Base-by-base conservation (phyloP, 2,797 vertebrate genomes). In the Pseudochirops cupreus region DNA sequence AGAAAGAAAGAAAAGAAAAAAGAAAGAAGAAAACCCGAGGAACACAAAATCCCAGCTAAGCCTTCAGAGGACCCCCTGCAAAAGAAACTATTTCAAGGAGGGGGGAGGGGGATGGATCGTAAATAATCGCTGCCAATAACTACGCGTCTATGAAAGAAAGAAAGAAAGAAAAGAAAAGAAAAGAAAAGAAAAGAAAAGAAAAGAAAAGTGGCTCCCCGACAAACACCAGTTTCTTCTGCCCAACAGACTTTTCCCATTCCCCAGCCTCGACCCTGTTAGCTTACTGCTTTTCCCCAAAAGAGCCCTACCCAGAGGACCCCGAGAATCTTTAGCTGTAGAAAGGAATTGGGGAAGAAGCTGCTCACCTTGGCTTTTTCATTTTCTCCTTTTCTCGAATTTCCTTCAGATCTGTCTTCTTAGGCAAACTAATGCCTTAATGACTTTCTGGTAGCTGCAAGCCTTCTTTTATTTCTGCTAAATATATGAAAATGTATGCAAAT, bases 401-500 rank as follows among this genome's bases (percentile, higher is more conserved):
- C 98, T 98, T 98, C 98, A 97, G 98, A 98, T 98, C 98, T 99
- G 98, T 98, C 97, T 98, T 98, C 99, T 98, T 98, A 97, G 98
- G 98, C 98, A 99, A 99, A 99, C 99, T 99, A 98, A 98, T 99
- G 98, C 99, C 99, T 99, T 99, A 99, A 99, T 99, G 99, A 99
- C 99, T 99, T 99, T 99, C 99, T 99, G 99, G 99, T 99, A 99
- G 99, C 99, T 99, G 99, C 99, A 98, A 99, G 99, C 99, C 99
- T 99, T 99, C 99, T 99, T 99, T 99, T 99, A 99, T 99, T 99
- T 99, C 99, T 99, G 99, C 99, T 99, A 99, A 99, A 99, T 99
- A 99, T 99, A 99, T 99, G 99, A 99, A 99, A 99, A 99, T 99
- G 99, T 99, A 99, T 99, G 99, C 99, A 99, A 99, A 99, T 99